phyloP scores from a whole-genome alignment of 2,113 vertebrate genomes.

The Rynchops niger region DNA sequence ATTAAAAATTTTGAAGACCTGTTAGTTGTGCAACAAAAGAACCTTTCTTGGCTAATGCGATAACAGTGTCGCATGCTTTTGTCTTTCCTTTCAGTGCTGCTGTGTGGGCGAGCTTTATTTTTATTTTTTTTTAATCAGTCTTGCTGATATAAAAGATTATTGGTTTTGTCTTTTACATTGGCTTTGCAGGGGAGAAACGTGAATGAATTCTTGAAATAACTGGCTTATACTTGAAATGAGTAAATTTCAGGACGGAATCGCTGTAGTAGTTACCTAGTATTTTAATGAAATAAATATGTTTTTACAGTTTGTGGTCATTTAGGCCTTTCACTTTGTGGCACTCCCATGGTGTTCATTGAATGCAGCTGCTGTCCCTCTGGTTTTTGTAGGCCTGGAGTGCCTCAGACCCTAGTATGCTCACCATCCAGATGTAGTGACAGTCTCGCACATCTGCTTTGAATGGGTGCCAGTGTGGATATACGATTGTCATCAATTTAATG shows the following conservation, averaged over 20 bases:
- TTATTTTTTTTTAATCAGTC: not conserved
- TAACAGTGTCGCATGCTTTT: not conserved
- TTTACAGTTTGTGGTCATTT: slow-evolving; percentile 65
- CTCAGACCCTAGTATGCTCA: slow-evolving; percentile 35
- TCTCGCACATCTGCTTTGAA: slow-evolving; percentile 31
- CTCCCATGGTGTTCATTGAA: slow-evolving; percentile 66
- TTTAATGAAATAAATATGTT: slow-evolving; percentile 72
- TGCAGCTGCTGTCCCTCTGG: slow-evolving; percentile 62
- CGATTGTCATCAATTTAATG: slow-evolving; percentile 66
- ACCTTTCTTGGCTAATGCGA: not conserved
- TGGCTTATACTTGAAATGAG: not conserved
- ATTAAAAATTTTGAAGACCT: not conserved
- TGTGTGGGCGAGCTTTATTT: not conserved
- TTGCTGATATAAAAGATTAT: not conserved
- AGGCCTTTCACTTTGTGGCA: slow-evolving; percentile 55
- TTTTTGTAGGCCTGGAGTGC: slow-evolving; percentile 44
- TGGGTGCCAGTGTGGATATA: slow-evolving; percentile 53
- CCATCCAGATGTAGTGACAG: slow-evolving; percentile 63
- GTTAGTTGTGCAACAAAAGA: not conserved
- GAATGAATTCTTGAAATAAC: not conserved
- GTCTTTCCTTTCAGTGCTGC: not conserved
- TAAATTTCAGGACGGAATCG: slow-evolving; percentile 36
- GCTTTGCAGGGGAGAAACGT: not conserved
- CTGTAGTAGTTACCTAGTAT: slow-evolving; percentile 49
- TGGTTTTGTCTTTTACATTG: not conserved